A percentile compares a stretch with the other conserved stretches of the same genome.
phyloP scores from a whole-genome alignment of 2,797 vertebrate species.

The Lagodon rhomboides region DNA sequence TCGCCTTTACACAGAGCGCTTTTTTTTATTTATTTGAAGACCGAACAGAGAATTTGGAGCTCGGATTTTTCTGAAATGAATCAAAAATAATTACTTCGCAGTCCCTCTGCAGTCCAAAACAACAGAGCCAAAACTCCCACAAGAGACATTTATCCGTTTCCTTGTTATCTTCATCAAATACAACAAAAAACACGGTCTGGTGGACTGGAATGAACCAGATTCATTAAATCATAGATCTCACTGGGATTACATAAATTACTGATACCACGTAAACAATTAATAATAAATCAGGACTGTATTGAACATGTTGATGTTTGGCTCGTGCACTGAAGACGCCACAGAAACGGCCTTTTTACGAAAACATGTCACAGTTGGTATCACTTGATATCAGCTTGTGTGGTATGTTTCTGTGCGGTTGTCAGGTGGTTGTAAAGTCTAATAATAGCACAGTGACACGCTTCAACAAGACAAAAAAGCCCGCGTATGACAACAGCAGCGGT shows the following conservation, averaged over 20 bases:
- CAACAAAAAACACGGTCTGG: constrained; percentile 14
- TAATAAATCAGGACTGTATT: constrained; percentile 28
- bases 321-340: not conserved
- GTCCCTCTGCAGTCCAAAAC: not conserved
- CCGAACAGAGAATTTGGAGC: constrained; percentile 12
- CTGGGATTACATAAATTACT: constrained; percentile 5
- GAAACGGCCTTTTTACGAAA: not conserved
- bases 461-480: constrained; percentile 24
- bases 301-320: constrained; percentile 10
- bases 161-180: not conserved
- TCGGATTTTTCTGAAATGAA: constrained; percentile 25
- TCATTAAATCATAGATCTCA: not conserved
- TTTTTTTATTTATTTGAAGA: not conserved
- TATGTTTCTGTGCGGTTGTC: constrained; percentile 13
- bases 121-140: not conserved
- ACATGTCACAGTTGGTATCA: not conserved
- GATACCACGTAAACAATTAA: constrained; percentile 6
- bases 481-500: constrained; percentile 30
- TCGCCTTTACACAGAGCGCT: not conserved
- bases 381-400: not conserved
- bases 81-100: constrained; percentile 13
- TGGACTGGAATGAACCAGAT: constrained; percentile 16
- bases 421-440: constrained; percentile 46
- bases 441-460: constrained; percentile 47
- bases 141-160: not conserved